Conservation (phyloP, 1,140 invertebrate species). For the Drosophila kepulauana region DNA sequence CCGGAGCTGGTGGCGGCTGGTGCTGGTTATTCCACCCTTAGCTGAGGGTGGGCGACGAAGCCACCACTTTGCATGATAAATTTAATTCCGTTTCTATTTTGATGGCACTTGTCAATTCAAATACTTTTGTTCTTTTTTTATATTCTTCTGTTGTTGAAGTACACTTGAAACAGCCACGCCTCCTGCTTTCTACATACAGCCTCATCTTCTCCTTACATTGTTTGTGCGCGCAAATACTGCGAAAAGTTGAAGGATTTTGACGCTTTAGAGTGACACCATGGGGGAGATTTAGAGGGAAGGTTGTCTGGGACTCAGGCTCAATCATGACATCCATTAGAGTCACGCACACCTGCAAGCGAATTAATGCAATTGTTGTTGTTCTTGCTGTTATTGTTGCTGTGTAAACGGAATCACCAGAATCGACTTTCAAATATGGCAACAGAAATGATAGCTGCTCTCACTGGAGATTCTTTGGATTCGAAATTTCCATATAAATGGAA, state of each 20-base stretch:
- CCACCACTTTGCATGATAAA: conserved; percentile 79
- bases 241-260: conserved; percentile 83
- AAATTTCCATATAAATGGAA: conserved; percentile 14
- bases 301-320: conserved; percentile 22
- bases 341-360: conserved; percentile 70
- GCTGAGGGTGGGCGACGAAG: conserved; percentile 20
- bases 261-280: conserved; percentile 63
- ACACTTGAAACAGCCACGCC: conserved; percentile 61
- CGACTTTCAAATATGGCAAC: conserved; percentile 22
- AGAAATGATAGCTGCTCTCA: conserved; percentile 1
- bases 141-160: conserved; percentile 50
- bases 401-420: conserved; percentile 1
- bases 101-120: conserved; percentile 83
- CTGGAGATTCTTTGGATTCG: background rate
- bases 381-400: conserved; percentile 9
- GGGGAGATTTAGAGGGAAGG: background rate
- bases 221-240: conserved; percentile 67
- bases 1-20: conserved; percentile 18
- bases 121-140: conserved; percentile 76
- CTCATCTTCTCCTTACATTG: conserved; percentile 14
- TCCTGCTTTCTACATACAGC: background rate
- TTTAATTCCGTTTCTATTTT: conserved; percentile 83
- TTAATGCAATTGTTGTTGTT: conserved; percentile 61
- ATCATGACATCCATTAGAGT: conserved; percentile 52
- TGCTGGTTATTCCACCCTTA: conserved; percentile 44